Evolutionary conservation across 2,888 invertebrate species (phyloP), one percentile per base, ranked within the genome.

Genomic region (Nudaria mundana): DNA sequence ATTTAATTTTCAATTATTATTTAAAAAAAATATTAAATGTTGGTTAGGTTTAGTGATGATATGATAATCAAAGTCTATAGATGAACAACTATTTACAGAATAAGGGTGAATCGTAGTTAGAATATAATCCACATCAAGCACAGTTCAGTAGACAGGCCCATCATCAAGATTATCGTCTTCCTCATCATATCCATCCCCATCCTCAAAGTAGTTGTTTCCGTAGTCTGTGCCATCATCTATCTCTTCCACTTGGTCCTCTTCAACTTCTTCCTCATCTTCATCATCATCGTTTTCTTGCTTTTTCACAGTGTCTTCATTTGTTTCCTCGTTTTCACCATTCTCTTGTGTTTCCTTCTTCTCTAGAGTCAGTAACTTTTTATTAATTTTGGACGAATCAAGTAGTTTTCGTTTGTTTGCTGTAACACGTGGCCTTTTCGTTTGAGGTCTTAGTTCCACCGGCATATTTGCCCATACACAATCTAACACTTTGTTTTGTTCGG

Each of bases 221-320:
- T 96, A 96, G 74, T 96, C 96, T 13, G 95, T 96, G 12, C 96
- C 96, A 65, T 95, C 95, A 69, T 96, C 96, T 91, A 95, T 93
- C 77, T 96, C 96, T 56, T 94, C 94, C 32, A 93, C 93, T 33
- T 91, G 90, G 44, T 93, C 92, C 41, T 91, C 91, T 28, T 89
- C 91, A 23, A 92, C 87, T 3, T 90, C 89, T 30, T 92, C 20
- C n/a, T n/a, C n/a, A 4, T 20, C 20, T 4, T 18, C 92, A 4
- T 89, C 86, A 23, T 90, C 90, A 40, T 86, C 89, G 0, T 76
- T 83, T n/a, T 89, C 90, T 24, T 92, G 91, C 28, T 90, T 90
- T 1, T 87, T 81, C 0, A 81, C 68, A 14, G 45, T 32, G 7
- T 69, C 72, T 18, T 77, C 81, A 20, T 82, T 85, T 20, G 79